Conservation (phyloP, 2,797 vertebrate genomes). For the Florisuga fusca region DNA sequence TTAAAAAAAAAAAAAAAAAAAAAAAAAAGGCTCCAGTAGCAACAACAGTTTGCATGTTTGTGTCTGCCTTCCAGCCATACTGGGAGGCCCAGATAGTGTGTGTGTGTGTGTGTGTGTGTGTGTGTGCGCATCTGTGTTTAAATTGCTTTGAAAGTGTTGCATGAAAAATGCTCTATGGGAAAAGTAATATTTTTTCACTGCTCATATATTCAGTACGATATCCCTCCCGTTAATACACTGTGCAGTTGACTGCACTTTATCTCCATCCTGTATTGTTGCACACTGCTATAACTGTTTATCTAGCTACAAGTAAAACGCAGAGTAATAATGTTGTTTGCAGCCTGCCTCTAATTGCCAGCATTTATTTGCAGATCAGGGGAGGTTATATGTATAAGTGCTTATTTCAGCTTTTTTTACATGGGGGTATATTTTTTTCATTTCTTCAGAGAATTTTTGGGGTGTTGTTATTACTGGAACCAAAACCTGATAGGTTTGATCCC, state of each 20-base stretch:
- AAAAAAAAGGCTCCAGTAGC: not conserved
- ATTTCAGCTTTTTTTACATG: not conserved
- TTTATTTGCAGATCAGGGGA: slow-evolving; percentile 32
- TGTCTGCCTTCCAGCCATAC: not conserved
- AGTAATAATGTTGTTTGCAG: slow-evolving; percentile 31
- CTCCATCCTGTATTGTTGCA: slow-evolving; percentile 35
- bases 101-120: not conserved
- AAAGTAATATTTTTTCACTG: slow-evolving; percentile 30
- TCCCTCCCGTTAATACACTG: slow-evolving; percentile 12
- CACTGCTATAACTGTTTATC: slow-evolving; percentile 33
- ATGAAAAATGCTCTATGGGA: slow-evolving; percentile 4
- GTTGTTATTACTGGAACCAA: not conserved
- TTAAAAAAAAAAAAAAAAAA: not conserved
- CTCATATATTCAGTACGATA: slow-evolving; percentile 23
- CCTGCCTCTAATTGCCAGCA: slow-evolving; percentile 43
- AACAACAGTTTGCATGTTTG: not conserved
- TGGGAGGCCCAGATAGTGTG: not conserved
- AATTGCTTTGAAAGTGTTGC: not conserved
- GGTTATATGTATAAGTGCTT: not conserved
- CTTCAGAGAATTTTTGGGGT: not conserved
- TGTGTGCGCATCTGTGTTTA: not conserved
- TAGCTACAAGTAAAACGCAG: slow-evolving; percentile 23
- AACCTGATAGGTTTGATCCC: not conserved
- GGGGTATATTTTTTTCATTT: not conserved
- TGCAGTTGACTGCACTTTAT: slow-evolving; percentile 48